Conservation (phyloP, 2,797 vertebrate species). For the Benthosema pterotum region DNA sequence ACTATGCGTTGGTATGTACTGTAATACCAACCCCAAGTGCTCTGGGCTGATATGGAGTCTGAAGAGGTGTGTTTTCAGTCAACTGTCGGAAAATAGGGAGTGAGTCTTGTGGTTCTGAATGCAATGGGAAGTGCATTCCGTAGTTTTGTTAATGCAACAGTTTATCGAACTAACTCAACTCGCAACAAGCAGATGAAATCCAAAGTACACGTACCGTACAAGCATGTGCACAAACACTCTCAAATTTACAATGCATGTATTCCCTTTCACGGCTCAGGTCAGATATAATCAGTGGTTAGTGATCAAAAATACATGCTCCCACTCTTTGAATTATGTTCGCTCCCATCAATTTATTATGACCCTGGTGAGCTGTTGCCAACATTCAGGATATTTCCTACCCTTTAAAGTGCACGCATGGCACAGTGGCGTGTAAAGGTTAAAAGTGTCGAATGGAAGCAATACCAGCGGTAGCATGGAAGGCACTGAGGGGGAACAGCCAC, state of each 20-base stretch:
- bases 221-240: constrained; percentile 2
- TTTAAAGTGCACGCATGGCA: neutral
- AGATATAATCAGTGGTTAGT: constrained; percentile 21
- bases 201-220: neutral
- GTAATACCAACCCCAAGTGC: no score
- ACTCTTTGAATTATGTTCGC: constrained; percentile 2
- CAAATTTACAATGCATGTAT: neutral
- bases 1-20: no score
- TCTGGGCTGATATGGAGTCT: no score
- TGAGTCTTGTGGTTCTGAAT: no score
- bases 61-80: no score
- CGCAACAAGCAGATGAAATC: neutral
- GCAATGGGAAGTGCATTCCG: no score
- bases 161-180: no score
- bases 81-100: no score
- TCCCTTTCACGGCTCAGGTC: constrained; percentile 10
- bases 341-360: constrained; percentile 2
- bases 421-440: no score
- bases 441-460: neutral
- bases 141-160: no score
- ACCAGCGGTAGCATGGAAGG: neutral
- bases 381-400: neutral
- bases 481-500: no score
- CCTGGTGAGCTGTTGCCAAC: neutral
- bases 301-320: constrained; percentile 5